phyloP scores from a whole-genome alignment of 2,888 invertebrate genomes.

The Drosophila infuscata region DNA sequence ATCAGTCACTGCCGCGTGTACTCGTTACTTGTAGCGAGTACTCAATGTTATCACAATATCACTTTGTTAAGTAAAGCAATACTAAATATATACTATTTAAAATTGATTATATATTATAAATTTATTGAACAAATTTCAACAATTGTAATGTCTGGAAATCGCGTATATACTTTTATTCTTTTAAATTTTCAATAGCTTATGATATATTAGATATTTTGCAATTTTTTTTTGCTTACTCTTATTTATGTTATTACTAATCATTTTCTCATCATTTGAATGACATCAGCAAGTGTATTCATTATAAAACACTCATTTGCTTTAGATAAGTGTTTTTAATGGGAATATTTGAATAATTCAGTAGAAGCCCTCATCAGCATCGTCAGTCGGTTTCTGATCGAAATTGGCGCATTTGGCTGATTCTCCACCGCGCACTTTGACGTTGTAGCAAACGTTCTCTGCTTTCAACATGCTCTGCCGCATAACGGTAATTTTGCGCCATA shows the following conservation, averaged over 20 bases:
- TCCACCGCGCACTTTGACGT: slow-evolving; percentile 91
- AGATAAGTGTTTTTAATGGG: neutral
- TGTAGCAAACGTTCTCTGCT: slow-evolving; percentile 94
- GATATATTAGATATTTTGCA: neutral
- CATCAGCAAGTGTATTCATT: neutral
- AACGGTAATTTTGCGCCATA: slow-evolving; percentile 89
- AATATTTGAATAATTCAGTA: slow-evolving; percentile 50
- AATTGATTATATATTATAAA: neutral
- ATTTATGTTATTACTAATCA: neutral
- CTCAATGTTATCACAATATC: neutral
- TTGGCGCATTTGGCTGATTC: slow-evolving; percentile 88
- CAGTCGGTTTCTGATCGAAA: slow-evolving; percentile 83
- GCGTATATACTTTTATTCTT: neutral
- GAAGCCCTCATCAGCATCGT: slow-evolving; percentile 86
- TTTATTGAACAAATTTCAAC: neutral
- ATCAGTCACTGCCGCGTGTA: slow-evolving; percentile 1
- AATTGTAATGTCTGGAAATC: neutral
- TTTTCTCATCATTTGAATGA: neutral
- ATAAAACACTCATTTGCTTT: neutral
- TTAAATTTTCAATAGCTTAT: neutral
- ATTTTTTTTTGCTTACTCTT: neutral
- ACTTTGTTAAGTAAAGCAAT: neutral
- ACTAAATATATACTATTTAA: neutral
- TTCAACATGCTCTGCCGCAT: slow-evolving; percentile 92
- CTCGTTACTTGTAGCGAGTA: slow-evolving; percentile 17